Evolutionary conservation across 2,797 vertebrate genomes (phyloP), one percentile per base, ranked within the genome.

Genomic region (Epinephelus coioides): DNA sequence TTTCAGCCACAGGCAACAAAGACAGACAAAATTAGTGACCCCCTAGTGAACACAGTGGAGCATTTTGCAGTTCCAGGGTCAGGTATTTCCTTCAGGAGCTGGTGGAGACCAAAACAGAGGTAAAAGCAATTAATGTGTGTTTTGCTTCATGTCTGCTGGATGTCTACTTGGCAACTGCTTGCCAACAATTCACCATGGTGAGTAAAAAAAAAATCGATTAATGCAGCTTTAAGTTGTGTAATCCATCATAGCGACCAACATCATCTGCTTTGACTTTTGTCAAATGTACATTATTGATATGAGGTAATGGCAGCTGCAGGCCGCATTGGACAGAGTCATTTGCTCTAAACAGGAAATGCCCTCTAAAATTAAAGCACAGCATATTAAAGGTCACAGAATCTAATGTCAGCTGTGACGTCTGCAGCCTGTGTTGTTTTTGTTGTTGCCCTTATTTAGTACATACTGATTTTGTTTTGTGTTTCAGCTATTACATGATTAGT

Each of bases 351-450:
- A 63, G 70, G 30, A 63, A 74, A 63, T 17, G 25, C 19, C 6
- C 17, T 15, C 3, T 3, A 14, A 65, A 62, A n/a, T 63, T 10
- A 62, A 68, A 65, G 38, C 46, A 53, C 6, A 15, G 11, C 5
- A 6, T 34, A 19, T 50, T 40, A 69, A 64, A 75, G 60, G 51
- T 64, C 30, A 40, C 12, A 27, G 11, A 18, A 18, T 70, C 19
- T 56, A 46, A 66, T 11, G 6, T 38, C 11, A 55, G 25, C 54
- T 44, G 9, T 38, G 53, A 43, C 3, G 25, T 47, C 47, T 56
- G 70, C 8, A 14, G 43, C 18, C 19, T 3, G 9, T 23, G 40
- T 18, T 61, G 49, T 55, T 34, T 34, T 34, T n/a, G 11, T 47
- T 54, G n/a, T 23, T 59, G 5, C 43, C 19, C 23, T 44, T 60